Base-by-base conservation (phyloP, 1,140 invertebrate species). In the Micrasema longulum region DNA sequence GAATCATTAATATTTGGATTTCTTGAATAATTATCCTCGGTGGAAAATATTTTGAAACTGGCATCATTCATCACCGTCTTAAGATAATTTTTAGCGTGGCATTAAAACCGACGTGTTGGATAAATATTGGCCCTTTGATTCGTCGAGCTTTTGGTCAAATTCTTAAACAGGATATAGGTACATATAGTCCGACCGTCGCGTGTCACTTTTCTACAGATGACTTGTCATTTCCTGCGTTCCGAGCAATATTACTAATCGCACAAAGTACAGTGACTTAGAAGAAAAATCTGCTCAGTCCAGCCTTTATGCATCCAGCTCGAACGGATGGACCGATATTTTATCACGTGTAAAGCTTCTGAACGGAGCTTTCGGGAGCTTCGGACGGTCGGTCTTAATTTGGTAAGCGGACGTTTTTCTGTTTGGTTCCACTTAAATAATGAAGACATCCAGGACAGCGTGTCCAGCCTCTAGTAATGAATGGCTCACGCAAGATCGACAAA, bases 131-230 rank as follows among this genome's bases (percentile, higher is more conserved):
- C 26, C 23, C 23, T 31, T 20, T 16, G 35, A 55, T 26, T 14
- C 26, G 23, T 5, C 1, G 23, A 66, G 31, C 47, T 50, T 52
- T 48, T 52, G 45, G 35, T 35, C 35, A 66, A 66, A 66, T 66
- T 47, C 31, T 53, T 68, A 31, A 45, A 65, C 71, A 73, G 71
- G 71, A 73, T 68, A 62, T 45, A 66, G 62, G 66, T 57, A 31
- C 26, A 2, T 7, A 72, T 7, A 72, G 52, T 31, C 71, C 45
- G 71, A 50, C 57, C 26, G 60, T 41, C 62, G 55, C 57, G 62
- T 71, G 69, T 62, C 70, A 53, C 57, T 66, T 63, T 31, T 18
- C 41, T 72, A 55, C 71, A 73, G 57, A 43, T 69, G 71, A 73
- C 65, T 73, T 63, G 66, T 41, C 45, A 57, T 52, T 73, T 69